Conservation (phyloP, 2,888 invertebrate genomes). For the Himalopsyche tibetana region DNA sequence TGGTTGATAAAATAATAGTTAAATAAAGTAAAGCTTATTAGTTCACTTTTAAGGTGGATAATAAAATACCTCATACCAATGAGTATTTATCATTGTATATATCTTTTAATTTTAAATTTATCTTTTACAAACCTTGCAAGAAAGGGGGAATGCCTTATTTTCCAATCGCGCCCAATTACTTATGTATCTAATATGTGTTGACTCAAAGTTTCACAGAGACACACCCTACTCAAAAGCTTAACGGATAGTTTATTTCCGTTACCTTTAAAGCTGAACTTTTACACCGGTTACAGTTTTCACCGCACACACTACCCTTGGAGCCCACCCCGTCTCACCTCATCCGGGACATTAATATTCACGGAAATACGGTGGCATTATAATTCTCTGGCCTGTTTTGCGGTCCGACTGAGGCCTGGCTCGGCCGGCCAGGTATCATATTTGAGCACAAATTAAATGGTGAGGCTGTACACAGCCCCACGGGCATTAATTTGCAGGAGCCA, state of each 20-base stretch:
- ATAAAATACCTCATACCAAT: too few relatives aligned
- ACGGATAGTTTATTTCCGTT: slow-evolving; percentile 15
- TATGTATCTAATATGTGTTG: neutral
- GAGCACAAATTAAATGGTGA: slow-evolving; percentile 55
- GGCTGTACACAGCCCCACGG: slow-evolving; percentile 19
- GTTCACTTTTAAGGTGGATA: too few relatives aligned
- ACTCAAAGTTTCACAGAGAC: neutral
- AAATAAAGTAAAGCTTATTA: too few relatives aligned
- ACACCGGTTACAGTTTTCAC: neutral
- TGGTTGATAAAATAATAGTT: too few relatives aligned
- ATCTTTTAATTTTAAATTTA: too few relatives aligned
- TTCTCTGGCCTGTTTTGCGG: slow-evolving; percentile 61
- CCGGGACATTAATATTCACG: slow-evolving; percentile 58
- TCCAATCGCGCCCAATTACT: neutral
- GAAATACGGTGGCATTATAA: slow-evolving; percentile 61
- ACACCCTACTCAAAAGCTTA: slow-evolving; percentile 12
- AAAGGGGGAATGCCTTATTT: neutral
- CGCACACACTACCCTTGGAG: neutral
- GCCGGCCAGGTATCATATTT: slow-evolving; percentile 61
- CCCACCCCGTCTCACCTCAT: slow-evolving; percentile 38
- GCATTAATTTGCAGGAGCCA: slow-evolving; percentile 39
- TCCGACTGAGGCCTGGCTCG: slow-evolving; percentile 53
- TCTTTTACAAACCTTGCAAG: too few relatives aligned
- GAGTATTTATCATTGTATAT: too few relatives aligned
- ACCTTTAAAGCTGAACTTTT: slow-evolving; percentile 15